These are phyloP conservation scores for Lycaon pictus DNA, from an alignment of 2,113 vertebrate species.

Conservation along the genomic window DNA sequence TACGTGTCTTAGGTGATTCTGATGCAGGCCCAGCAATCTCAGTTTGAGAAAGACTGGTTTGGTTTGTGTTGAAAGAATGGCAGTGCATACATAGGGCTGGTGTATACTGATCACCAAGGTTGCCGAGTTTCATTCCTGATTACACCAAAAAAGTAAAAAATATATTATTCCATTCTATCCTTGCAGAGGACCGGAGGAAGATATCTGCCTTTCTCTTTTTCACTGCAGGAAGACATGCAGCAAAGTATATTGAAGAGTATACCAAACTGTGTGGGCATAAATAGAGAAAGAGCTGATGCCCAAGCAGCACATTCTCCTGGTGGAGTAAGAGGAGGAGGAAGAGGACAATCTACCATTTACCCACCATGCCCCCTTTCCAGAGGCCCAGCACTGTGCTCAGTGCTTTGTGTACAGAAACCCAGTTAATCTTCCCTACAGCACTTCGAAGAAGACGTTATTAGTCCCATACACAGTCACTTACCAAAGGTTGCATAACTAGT, in stretches of 20 bases:
- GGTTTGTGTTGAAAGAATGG: not conserved
- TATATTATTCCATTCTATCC: not conserved
- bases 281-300: not conserved
- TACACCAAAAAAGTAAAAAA: not conserved
- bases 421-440: not conserved
- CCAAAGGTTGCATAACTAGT: not conserved
- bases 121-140: not conserved
- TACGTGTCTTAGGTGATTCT: not conserved
- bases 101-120: not conserved
- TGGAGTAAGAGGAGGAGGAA: too few species aligned
- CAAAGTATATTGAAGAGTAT: not conserved
- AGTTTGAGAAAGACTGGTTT: not conserved
- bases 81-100: not conserved
- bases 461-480: not conserved
- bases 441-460: not conserved
- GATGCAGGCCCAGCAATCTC: not conserved
- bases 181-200: not conserved
- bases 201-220: not conserved
- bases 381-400: not conserved
- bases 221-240: not conserved
- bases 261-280: not conserved
- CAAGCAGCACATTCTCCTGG: not conserved
- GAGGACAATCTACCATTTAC: not conserved
- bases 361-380: not conserved
- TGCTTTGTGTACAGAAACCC: not conserved